Base-by-base conservation (phyloP, 2,888 invertebrate species). In the Eupithecia abbreviata region DNA sequence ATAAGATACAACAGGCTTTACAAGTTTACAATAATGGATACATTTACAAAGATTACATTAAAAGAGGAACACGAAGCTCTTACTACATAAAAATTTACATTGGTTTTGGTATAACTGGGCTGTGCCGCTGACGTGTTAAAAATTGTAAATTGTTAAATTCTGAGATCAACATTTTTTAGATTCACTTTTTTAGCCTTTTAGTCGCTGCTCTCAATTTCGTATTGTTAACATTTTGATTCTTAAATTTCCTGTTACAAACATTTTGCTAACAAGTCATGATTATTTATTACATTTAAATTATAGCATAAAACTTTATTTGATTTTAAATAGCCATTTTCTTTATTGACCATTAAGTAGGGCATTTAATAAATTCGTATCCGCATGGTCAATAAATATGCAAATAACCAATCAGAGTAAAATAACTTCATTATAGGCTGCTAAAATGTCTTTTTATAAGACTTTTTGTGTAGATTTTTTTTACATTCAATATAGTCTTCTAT, bases 101-200 rank as follows among this genome's bases (percentile, higher is more conserved):
- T 90, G 90, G 87, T 90, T 94, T 94, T 94, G 94, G 94, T 94
- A 92, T 92, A 89, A 84, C 83, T 89, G 88, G 89, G 88, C 87
- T 86, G 88, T 79, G 82, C 88, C 90, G 89, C 89, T 89, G 84
- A 83, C 85, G 88, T 58, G 73, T 73, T 72, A 76, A 86, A 73
- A 74, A 84, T 83, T 82, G 41, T 84, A 82, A 81, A 82, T 77
- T 84, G 83, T 85, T 84, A 85, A 84, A 86, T 84, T 88, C 86
- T 93, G 93, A 94, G 93, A 93, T 94, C 94, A 93, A 91, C 87
- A 87, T 62, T 86, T 86, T 83, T 85, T 81, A 92, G 91, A 91
- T 90, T 91, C 90, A 88, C 83, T 83, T 84, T 84, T 68, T 68
- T 84, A 82, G 82, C 81, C 83, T 83, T 80, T 18, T 45, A 18